A percentile compares a stretch with the other conserved stretches of the same genome.
Conservation (phyloP, 2,797 vertebrate species). For the Sebastiscus albofasciatus region DNA sequence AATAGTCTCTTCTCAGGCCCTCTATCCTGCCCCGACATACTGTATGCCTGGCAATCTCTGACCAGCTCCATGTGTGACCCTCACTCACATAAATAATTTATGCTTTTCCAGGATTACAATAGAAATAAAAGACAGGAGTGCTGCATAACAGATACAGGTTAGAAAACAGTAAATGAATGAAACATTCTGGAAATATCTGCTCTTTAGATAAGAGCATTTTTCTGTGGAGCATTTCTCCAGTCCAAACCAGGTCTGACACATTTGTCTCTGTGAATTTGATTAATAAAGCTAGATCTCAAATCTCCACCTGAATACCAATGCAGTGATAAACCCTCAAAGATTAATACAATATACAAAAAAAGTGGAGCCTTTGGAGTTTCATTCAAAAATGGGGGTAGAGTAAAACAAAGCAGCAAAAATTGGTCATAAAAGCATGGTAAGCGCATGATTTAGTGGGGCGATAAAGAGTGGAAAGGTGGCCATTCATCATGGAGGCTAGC, state of each 20-base stretch:
- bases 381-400: constrained; percentile 68
- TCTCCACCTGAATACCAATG: constrained; percentile 47
- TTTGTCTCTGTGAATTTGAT: constrained; percentile 46
- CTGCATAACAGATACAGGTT: constrained; percentile 28
- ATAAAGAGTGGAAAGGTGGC: constrained; percentile 85
- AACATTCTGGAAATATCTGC: constrained; percentile 35
- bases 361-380: constrained; percentile 69
- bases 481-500: constrained; percentile 83
- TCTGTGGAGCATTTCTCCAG: constrained; percentile 18
- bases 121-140: constrained; percentile 30
- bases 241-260: constrained; percentile 49
- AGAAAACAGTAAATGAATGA: constrained; percentile 33
- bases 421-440: constrained; percentile 86
- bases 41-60: constrained; percentile 46
- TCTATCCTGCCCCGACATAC: constrained; percentile 8
- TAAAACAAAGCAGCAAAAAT: constrained; percentile 84
- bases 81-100: constrained; percentile 59
- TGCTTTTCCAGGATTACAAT: constrained; percentile 51
- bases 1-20: constrained; percentile 2
- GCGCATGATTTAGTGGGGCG: constrained; percentile 86
- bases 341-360: constrained; percentile 48
- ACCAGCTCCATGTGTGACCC: constrained; percentile 43
- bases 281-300: constrained; percentile 42
- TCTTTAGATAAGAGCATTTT: constrained; percentile 31
- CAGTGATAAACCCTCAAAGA: constrained; percentile 36